Base-by-base conservation (phyloP, 2,113 vertebrate genomes). In the Alexandromys fortis region DNA sequence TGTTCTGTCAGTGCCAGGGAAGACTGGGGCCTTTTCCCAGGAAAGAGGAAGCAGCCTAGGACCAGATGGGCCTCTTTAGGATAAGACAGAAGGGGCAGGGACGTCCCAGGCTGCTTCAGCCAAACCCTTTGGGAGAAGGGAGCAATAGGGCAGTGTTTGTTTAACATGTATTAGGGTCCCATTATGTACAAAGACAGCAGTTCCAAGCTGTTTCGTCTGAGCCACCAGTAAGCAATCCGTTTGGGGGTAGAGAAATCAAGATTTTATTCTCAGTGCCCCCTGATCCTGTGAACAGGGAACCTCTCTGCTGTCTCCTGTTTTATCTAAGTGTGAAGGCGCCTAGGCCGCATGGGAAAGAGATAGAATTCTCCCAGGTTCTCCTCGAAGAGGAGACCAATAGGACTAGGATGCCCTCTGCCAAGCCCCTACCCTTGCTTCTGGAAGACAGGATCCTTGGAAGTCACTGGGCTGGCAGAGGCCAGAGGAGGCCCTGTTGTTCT, bases 21-120 rank as follows among this genome's bases (percentile, higher is more conserved):
- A 97, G 92, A 88, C 78, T 75, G 81, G 78, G 92, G 89, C 96
- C 95, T 97, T 97, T 97, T 97, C 96, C 98, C 97, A 97, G 97
- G 97, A 97, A 97, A 90, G 92, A 95, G 97, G 97, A 97, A 97
- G 92, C 91, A 47, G 96, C 94, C 68, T 75, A 81, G 76, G 89
- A 89, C 93, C 97, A 98, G 97, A 97, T 97, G 95, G 96, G 94
- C 83, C 79, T 85, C 67, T 83, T 94, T 55, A 63, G 79, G 52
- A 94, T 49, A 95, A 73, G 94, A 95, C 78, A 97, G 92, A 93
- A 95, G 88, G 95, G 92, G 81, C 65, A 96, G 82, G 87, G 91
- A 91, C n/a, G 76, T 94, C 94, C 52, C 58, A 91, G 85, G 90
- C 92, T 91, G 86, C 88, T 90, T 90, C 42, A 76, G 94, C 77